phyloP scores from a whole-genome alignment of 1,140 invertebrate species.

The Nasonia longicornis region DNA sequence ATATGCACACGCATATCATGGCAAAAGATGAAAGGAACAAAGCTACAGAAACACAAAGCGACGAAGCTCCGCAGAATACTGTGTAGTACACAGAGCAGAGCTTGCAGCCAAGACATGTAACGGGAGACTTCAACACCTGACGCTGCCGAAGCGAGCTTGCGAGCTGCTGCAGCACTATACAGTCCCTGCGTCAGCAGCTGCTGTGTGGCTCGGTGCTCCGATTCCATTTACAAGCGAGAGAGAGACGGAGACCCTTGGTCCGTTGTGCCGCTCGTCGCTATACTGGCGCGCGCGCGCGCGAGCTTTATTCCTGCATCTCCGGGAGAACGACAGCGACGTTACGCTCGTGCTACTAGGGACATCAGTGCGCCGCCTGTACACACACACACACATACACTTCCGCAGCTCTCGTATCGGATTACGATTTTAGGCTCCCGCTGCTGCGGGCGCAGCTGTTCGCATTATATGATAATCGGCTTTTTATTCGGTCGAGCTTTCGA shows the following conservation, averaged over 20 bases:
- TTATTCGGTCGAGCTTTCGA: not conserved
- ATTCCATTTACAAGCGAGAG: not conserved
- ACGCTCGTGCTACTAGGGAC: not conserved
- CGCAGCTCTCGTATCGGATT: slow-evolving; percentile 1
- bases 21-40: not conserved
- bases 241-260: not conserved
- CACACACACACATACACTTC: not conserved
- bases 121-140: not conserved
- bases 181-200: not conserved
- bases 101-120: not conserved
- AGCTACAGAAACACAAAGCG: not conserved
- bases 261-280: not conserved
- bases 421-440: not conserved
- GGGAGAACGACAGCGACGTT: not conserved
- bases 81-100: not conserved
- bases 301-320: not conserved
- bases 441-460: not conserved
- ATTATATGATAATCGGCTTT: not conserved
- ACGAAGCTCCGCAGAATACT: not conserved
- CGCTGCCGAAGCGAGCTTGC: not conserved
- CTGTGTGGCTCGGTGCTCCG: not conserved
- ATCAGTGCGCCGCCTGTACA: not conserved
- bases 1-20: too few species aligned
- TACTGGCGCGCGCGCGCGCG: not conserved
- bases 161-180: not conserved